A percentile compares a stretch with the other conserved stretches of the same genome.
Evolutionary conservation across 2,797 vertebrate species (phyloP).

Genomic region (Hydrolagus colliei): DNA sequence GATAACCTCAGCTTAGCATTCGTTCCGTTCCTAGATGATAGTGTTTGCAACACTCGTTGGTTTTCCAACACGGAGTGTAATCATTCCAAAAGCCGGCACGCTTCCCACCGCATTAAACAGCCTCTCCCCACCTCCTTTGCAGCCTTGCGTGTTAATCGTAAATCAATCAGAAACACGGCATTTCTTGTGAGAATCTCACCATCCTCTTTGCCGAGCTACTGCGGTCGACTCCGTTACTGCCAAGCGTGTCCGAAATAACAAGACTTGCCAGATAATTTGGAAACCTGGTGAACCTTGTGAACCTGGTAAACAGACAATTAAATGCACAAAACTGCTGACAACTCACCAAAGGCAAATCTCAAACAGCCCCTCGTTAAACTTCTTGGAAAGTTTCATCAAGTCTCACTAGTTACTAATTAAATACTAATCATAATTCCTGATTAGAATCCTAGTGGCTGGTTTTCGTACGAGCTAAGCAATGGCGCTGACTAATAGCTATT

Average conservation of each 20-base stretch:
- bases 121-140: slow-evolving; percentile 35
- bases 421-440: background rate
- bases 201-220: slow-evolving; percentile 17
- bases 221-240: slow-evolving; percentile 39
- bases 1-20: background rate
- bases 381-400: background rate
- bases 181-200: slow-evolving; percentile 29
- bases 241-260: slow-evolving; percentile 47
- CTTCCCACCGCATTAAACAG: slow-evolving; percentile 36
- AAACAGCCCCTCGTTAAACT: slow-evolving; percentile 12
- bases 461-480: background rate
- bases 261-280: slow-evolving; percentile 46
- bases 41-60: background rate
- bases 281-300: slow-evolving; percentile 40
- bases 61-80: background rate
- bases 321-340: slow-evolving; percentile 34
- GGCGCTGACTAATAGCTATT: background rate
- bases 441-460: background rate
- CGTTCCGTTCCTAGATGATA: background rate
- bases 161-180: slow-evolving; percentile 15
- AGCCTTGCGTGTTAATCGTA: slow-evolving; percentile 38
- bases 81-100: background rate
- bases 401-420: background rate
- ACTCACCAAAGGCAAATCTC: slow-evolving; percentile 25
- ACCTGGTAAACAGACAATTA: slow-evolving; percentile 30